phyloP scores from a whole-genome alignment of 2,797 vertebrate genomes.

The Mallotus villosus region DNA sequence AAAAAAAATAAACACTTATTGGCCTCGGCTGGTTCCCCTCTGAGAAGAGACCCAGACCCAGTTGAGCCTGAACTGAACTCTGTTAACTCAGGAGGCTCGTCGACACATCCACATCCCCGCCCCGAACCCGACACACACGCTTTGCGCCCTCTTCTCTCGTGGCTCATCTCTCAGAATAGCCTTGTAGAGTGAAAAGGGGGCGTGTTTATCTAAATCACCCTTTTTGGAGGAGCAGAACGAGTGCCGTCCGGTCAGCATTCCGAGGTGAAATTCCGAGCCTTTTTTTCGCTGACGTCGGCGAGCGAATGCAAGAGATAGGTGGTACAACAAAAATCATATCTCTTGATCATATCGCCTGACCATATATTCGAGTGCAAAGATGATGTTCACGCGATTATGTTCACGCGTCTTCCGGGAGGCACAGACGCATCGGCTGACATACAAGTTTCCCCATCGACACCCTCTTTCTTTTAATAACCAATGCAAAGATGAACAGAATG shows the following conservation, averaged over 20 bases:
- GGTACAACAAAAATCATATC: background rate
- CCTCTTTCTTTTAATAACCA: conserved; percentile 26
- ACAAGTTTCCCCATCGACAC: conserved; percentile 12
- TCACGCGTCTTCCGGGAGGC: background rate
- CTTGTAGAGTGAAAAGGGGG: conserved; percentile 46
- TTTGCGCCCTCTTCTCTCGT: conserved; percentile 29
- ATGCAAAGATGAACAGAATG: conserved; percentile 30
- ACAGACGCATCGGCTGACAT: background rate
- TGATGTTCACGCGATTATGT: background rate
- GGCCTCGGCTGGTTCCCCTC: background rate
- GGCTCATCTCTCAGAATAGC: conserved; percentile 17
- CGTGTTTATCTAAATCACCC: conserved; percentile 47
- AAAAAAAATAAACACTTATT: background rate
- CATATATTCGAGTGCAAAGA: background rate
- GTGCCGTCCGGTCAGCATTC: conserved; percentile 51
- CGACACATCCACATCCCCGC: conserved; percentile 42
- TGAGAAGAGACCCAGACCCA: conserved; percentile 27
- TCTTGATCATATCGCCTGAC: background rate
- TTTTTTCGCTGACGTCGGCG: conserved; percentile 56
- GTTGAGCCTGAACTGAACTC: background rate
- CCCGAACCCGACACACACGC: conserved; percentile 34
- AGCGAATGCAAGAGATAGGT: conserved; percentile 13
- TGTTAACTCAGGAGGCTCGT: conserved; percentile 23
- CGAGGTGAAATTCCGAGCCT: conserved; percentile 49
- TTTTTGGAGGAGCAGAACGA: conserved; percentile 10